These are phyloP conservation scores for Drosophila bifasciata DNA, from an alignment of 1,140 invertebrate genomes.

Conservation along the genomic window DNA sequence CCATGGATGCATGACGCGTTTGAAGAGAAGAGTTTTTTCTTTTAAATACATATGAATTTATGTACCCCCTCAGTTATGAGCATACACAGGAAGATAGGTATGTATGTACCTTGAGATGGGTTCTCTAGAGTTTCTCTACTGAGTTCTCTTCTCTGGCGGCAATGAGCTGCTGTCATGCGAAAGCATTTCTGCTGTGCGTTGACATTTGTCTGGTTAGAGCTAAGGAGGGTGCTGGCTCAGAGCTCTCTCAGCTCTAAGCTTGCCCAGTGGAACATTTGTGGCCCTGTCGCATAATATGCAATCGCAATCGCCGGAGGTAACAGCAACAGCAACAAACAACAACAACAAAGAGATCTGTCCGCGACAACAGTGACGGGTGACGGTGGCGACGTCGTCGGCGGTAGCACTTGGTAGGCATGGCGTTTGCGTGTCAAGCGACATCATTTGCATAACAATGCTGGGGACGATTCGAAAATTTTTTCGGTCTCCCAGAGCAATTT, in stretches of 20 bases:
- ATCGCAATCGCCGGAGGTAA: conserved; percentile 65
- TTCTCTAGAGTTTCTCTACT: not conserved
- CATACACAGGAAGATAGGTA: too few species aligned
- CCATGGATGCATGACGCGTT: too few species aligned
- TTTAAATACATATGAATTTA: too few species aligned
- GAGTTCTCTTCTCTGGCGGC: conserved; percentile 3
- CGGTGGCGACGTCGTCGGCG: conserved; percentile 26
- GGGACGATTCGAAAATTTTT: conserved; percentile 78
- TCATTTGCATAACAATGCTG: conserved; percentile 83
- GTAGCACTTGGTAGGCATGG: conserved; percentile 7
- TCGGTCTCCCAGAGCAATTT: conserved; percentile 80
- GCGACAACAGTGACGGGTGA: conserved; percentile 51
- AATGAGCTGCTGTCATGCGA: conserved; percentile 41
- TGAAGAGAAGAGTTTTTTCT: too few species aligned
- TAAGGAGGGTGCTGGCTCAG: too few species aligned
- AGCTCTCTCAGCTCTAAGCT: not conserved
- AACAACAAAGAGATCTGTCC: conserved; percentile 74
- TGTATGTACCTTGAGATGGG: too few species aligned
- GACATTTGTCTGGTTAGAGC: conserved; percentile 21
- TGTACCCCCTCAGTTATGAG: too few species aligned
- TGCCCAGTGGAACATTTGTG: conserved; percentile 15
- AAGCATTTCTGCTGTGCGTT: conserved; percentile 37
- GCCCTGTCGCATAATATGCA: conserved; percentile 59
- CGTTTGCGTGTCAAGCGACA: conserved; percentile 79
- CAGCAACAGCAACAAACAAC: conserved; percentile 2